A percentile compares a stretch with the other conserved stretches of the same genome.
Evolutionary conservation across 1,140 invertebrate species (phyloP).

Genomic region (Ceratoteleas bidentatus): DNA sequence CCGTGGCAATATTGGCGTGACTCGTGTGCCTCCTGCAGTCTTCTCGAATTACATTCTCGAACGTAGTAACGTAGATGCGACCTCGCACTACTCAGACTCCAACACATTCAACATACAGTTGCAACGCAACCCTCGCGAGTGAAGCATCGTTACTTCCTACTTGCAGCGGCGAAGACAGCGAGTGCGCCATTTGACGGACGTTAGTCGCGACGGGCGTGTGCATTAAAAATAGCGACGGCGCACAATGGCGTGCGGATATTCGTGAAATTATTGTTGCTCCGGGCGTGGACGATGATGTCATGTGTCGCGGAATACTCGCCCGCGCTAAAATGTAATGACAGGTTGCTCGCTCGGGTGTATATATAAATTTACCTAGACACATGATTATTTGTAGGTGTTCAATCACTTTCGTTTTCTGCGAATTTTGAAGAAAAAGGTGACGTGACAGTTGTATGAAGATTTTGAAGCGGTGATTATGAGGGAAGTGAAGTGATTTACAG

Average conservation of each 20-base stretch:
- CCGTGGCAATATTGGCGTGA: slow-evolving; percentile 45
- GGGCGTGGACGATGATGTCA: slow-evolving; percentile 10
- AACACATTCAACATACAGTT: slow-evolving; percentile 67
- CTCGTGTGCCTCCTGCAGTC: slow-evolving; percentile 52
- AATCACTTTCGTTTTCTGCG: background rate
- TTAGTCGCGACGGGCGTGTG: slow-evolving; percentile 33
- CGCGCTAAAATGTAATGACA: slow-evolving; percentile 26
- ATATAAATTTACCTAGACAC: background rate
- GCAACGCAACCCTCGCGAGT: slow-evolving; percentile 64
- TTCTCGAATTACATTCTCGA: slow-evolving; percentile 74
- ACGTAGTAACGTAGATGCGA: slow-evolving; percentile 72
- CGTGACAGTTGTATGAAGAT: background rate
- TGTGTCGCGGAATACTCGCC: slow-evolving; percentile 7
- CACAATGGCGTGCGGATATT: slow-evolving; percentile 18
- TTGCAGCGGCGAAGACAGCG: slow-evolving; percentile 46
- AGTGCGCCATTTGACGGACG: slow-evolving; percentile 42
- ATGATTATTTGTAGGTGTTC: background rate
- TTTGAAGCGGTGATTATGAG: no score
- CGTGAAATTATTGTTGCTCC: slow-evolving; percentile 25
- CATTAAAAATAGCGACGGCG: slow-evolving; percentile 39
- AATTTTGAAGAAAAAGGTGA: background rate
- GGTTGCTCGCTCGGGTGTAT: slow-evolving; percentile 14
- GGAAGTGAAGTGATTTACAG: no score
- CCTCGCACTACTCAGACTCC: slow-evolving; percentile 66
- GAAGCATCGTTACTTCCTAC: slow-evolving; percentile 62